These are phyloP conservation scores for Tinea trinotella DNA, from an alignment of 2,888 invertebrate genomes.

Conservation along the genomic window DNA sequence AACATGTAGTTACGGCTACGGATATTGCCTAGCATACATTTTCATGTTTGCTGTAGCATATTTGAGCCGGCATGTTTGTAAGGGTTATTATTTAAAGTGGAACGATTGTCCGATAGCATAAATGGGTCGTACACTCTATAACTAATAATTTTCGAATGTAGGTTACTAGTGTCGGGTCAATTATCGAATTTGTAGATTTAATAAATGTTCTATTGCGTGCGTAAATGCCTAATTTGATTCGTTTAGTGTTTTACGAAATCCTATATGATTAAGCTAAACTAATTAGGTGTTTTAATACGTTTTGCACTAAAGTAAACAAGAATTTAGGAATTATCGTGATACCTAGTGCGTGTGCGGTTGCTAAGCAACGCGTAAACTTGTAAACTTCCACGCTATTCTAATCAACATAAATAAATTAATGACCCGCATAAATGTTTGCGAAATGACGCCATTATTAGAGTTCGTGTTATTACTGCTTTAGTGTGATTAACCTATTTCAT, in stretches of 20 bases:
- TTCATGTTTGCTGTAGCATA: neutral
- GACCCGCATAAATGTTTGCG: conserved; percentile 14
- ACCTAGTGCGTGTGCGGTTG: neutral
- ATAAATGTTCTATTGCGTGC: neutral
- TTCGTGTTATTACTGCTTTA: neutral
- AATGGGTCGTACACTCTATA: conserved; percentile 35
- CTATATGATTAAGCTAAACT: neutral
- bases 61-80: neutral
- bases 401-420: conserved; percentile 10
- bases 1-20: too few species aligned
- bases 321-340: neutral
- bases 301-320: neutral
- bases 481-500: neutral
- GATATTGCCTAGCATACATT: too few species aligned
- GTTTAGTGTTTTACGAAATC: neutral
- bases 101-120: conserved; percentile 59
- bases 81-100: conserved; percentile 37
- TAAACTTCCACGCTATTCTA: conserved; percentile 1
- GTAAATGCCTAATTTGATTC: neutral
- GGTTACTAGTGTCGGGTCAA: conserved; percentile 48
- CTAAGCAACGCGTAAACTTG: neutral
- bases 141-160: conserved; percentile 54
- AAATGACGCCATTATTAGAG: neutral
- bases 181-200: neutral
- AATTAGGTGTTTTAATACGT: neutral